Evolutionary conservation across 2,113 vertebrate genomes (phyloP).

Genomic region (Cyanistes caeruleus): DNA sequence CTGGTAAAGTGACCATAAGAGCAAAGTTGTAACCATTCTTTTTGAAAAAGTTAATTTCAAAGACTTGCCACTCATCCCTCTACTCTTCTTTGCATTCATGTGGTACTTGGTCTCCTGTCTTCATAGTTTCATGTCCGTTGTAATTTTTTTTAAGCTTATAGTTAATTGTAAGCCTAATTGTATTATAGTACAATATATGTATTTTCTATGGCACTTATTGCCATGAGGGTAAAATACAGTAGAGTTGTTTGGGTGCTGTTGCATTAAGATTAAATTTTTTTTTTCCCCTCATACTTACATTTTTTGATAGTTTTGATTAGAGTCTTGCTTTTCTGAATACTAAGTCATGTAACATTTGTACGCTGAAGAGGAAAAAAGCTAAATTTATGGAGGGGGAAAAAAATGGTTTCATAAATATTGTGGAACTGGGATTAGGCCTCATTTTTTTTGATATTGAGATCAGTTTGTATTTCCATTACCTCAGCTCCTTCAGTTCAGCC

Average conservation of each 20-base stretch:
- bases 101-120: rapidly evolving
- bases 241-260: not conserved
- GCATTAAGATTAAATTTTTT: not conserved
- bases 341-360: not conserved
- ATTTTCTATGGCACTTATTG: not conserved
- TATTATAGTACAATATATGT: not conserved
- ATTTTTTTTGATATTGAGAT: not conserved
- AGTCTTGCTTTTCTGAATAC: not conserved
- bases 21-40: not conserved
- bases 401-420: not conserved
- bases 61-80: not conserved
- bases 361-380: not conserved
- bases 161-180: not conserved
- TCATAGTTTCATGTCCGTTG: rapidly evolving
- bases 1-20: rapidly evolving
- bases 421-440: not conserved
- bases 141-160: not conserved
- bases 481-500: not conserved
- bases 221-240: not conserved
- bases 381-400: not conserved
- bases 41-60: not conserved
- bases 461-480: not conserved
- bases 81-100: not conserved
- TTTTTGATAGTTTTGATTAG: not conserved
- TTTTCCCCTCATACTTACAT: rapidly evolving